Conservation (phyloP, 1,140 invertebrate species). For the Diorhabda elongata region DNA sequence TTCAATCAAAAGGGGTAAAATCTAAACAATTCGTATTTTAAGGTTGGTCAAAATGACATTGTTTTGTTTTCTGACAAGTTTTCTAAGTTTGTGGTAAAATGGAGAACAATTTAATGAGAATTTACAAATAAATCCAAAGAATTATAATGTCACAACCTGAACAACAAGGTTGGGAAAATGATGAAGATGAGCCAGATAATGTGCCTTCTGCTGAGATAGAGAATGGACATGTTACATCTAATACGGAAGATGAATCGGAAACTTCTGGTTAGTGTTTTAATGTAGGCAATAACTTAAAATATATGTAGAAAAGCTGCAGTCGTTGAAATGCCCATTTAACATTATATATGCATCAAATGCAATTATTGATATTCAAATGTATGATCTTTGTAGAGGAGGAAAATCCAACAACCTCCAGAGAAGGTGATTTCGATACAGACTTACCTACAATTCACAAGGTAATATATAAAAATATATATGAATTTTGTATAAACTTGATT, state of each 20-base stretch:
- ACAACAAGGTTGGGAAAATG: conserved; percentile 10
- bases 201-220: conserved; percentile 26
- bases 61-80: too few species aligned
- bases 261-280: conserved; percentile 23
- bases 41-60: too few species aligned
- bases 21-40: too few species aligned
- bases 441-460: conserved; percentile 44
- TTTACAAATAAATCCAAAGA: conserved; percentile 4
- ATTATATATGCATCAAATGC: too few species aligned
- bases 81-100: too few species aligned
- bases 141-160: conserved; percentile 17
- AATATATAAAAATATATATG: conserved; percentile 6
- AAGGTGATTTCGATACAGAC: conserved; percentile 34
- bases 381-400: conserved; percentile 25
- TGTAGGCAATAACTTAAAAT: background rate
- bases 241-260: conserved; percentile 20
- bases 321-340: too few species aligned
- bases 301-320: background rate
- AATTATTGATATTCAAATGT: background rate
- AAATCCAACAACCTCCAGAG: conserved; percentile 7
- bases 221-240: conserved; percentile 29
- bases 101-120: background rate
- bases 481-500: background rate
- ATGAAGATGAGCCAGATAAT: conserved; percentile 19
- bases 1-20: too few species aligned